Conservation (phyloP, 2,888 invertebrate genomes). For the Rugalucina vietnamica region DNA sequence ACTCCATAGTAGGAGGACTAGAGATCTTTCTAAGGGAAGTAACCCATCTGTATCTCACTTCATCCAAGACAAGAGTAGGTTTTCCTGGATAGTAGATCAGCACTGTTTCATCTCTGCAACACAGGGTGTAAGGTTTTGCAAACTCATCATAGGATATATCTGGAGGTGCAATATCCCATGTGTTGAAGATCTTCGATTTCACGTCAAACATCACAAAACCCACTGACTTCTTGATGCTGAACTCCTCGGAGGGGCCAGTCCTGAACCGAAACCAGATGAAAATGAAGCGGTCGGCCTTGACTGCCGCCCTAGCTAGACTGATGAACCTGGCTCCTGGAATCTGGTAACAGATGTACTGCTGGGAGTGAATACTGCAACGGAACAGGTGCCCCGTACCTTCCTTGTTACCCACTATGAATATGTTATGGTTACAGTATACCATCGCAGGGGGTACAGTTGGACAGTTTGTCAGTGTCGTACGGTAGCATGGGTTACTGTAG, state of each 20-base stretch:
- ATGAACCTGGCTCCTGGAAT: slow-evolving; percentile 80
- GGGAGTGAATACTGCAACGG: slow-evolving; percentile 77
- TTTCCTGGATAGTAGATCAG: slow-evolving; percentile 80
- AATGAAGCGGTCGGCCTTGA: slow-evolving; percentile 76
- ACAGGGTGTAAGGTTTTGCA: slow-evolving; percentile 76
- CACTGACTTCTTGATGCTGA: slow-evolving; percentile 81
- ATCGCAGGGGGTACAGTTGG: slow-evolving; percentile 80
- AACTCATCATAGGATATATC: slow-evolving; percentile 81
- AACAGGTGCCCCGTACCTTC: slow-evolving; percentile 81
- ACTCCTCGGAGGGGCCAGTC: slow-evolving; percentile 82
- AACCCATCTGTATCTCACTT: slow-evolving; percentile 79
- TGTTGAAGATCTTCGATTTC: slow-evolving; percentile 77
- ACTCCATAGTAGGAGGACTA: slow-evolving; percentile 60
- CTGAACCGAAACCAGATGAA: slow-evolving; percentile 81
- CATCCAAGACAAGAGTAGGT: slow-evolving; percentile 79
- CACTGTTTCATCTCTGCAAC: slow-evolving; percentile 78
- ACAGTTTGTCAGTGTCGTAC: slow-evolving; percentile 81
- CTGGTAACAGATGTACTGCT: slow-evolving; percentile 80
- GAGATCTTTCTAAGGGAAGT: slow-evolving; percentile 76
- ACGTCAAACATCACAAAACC: slow-evolving; percentile 81
- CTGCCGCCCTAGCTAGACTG: slow-evolving; percentile 78
- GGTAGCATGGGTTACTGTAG: slow-evolving; percentile 79
- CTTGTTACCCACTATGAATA: slow-evolving; percentile 80
- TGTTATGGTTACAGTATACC: slow-evolving; percentile 77
- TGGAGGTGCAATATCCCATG: slow-evolving; percentile 78